These are phyloP conservation scores for Hylomyscus alleni DNA, from an alignment of 2,797 vertebrate genomes.

Conservation along the genomic window DNA sequence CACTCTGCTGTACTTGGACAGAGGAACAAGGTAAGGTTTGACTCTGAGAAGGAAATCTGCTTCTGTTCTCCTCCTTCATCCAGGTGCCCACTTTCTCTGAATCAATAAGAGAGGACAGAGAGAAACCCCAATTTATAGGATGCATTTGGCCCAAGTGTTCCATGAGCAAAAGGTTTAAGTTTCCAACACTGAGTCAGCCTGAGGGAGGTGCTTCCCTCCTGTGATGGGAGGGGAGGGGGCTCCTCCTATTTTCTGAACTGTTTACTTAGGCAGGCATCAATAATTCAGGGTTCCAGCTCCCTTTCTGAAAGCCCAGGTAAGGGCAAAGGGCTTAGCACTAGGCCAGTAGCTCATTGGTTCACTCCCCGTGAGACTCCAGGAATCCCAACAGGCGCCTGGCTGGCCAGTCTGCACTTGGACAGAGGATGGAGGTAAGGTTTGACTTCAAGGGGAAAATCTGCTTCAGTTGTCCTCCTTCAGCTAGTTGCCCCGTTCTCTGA, in stretches of 20 bases:
- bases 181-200: neutral
- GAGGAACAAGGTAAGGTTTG: neutral
- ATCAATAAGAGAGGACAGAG: neutral
- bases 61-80: neutral
- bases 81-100: neutral
- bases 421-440: neutral
- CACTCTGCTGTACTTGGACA: neutral
- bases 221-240: constrained; percentile 54
- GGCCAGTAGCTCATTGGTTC: constrained; percentile 40
- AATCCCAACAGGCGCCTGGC: constrained; percentile 44
- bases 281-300: constrained; percentile 68
- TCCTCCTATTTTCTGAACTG: constrained; percentile 55
- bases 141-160: neutral
- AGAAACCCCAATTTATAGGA: neutral
- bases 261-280: constrained; percentile 72
- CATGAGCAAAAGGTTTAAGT: neutral
- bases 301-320: constrained; percentile 79
- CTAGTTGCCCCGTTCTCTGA: neutral
- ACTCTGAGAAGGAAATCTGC: neutral
- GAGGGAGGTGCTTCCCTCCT: neutral
- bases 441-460: neutral
- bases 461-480: neutral
- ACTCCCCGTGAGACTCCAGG: neutral
- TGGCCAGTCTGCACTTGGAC: neutral
- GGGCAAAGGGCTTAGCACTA: constrained; percentile 70